These are phyloP conservation scores for Cygnus buccinator DNA, from an alignment of 2,113 vertebrate species.

Conservation along the genomic window DNA sequence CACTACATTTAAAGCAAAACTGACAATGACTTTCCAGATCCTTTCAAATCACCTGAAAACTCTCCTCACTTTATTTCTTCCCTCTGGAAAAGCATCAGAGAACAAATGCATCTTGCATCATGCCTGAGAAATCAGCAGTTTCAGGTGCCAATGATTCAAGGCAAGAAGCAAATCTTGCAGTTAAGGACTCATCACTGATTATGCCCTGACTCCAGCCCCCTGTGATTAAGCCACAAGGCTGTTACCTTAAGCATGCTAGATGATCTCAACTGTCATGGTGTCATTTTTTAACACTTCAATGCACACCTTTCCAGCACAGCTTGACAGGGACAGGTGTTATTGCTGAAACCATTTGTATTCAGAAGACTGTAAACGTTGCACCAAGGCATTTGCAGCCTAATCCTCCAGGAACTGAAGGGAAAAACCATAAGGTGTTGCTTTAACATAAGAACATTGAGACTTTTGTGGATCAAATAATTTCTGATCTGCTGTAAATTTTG, in stretches of 20 bases:
- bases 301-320: neutral
- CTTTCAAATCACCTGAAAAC: slow-evolving; percentile 41
- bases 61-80: slow-evolving; percentile 14
- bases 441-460: neutral
- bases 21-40: slow-evolving; percentile 17
- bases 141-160: neutral
- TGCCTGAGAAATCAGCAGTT: slow-evolving; percentile 46
- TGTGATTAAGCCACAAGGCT: slow-evolving; percentile 39
- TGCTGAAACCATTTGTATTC: slow-evolving; percentile 9
- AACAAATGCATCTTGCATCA: slow-evolving; percentile 5
- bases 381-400: neutral
- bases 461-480: neutral
- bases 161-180: neutral
- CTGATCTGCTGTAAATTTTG: neutral
- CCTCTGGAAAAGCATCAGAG: slow-evolving; percentile 36
- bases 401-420: neutral
- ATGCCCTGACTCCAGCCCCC: slow-evolving; percentile 4
- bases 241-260: slow-evolving; percentile 23
- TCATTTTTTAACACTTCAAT: slow-evolving; percentile 47
- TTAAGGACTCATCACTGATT: slow-evolving; percentile 43
- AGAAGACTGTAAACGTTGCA: neutral
- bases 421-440: neutral
- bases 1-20: neutral
- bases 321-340: slow-evolving; percentile 43
- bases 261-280: slow-evolving; percentile 40